Conservation (phyloP, 23 tunicate genomes). For the Halocynthia aurantium region DNA sequence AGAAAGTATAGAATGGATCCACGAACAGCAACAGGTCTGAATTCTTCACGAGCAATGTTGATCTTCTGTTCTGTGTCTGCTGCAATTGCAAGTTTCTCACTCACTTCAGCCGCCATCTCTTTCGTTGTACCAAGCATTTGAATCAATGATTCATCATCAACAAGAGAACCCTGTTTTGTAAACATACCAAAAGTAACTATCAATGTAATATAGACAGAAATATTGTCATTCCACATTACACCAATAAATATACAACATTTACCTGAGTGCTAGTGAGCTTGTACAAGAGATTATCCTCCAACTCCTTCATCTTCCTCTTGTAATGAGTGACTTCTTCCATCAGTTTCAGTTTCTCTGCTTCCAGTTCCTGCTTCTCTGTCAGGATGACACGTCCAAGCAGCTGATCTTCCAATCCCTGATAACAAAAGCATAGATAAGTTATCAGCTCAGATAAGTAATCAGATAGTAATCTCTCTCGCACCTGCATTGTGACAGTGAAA, state of each 20-base stretch:
- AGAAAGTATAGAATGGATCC: conserved; percentile 94
- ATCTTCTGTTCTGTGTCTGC: conserved; percentile 95
- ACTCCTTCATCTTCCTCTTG: conserved; percentile 91
- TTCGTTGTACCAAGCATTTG: conserved; percentile 87
- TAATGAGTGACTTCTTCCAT: conserved; percentile 95
- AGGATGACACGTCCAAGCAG: conserved; percentile 90
- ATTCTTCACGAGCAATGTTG: conserved; percentile 95
- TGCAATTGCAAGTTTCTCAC: conserved; percentile 87
- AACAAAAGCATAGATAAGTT: not conserved
- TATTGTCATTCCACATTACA: too few relatives aligned
- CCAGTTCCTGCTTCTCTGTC: conserved; percentile 95
- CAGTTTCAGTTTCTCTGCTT: conserved; percentile 82
- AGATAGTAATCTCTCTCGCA: not conserved
- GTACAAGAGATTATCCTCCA: conserved; percentile 84
- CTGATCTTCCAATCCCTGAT: conserved; percentile 96
- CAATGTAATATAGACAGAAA: too few relatives aligned
- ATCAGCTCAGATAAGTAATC: not conserved
- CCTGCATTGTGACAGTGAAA: conserved; percentile 98
- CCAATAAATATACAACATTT: not conserved
- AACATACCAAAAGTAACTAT: too few relatives aligned
- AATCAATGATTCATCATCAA: conserved; percentile 94
- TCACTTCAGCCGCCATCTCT: conserved; percentile 86
- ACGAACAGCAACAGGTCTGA: conserved; percentile 89
- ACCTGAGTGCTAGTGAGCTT: conserved; percentile 89
- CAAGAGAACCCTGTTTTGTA: conserved; percentile 75